Evolutionary conservation across 2,113 vertebrate species (phyloP), one percentile per base, ranked within the genome.

Genomic region (Antigone vipio): DNA sequence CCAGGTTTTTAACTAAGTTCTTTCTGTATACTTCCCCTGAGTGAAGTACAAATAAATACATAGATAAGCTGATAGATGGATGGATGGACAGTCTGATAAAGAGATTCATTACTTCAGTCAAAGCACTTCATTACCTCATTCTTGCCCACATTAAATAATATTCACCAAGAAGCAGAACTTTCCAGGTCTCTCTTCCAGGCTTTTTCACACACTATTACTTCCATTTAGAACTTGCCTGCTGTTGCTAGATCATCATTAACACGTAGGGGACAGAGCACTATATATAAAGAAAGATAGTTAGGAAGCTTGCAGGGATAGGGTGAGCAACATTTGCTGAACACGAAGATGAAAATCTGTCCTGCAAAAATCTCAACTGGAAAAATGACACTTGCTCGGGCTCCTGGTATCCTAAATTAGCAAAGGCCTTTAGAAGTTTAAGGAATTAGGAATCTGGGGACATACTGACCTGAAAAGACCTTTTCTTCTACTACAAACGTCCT

Each of bases 211-310:
- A 9, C 15, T 89, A 45, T 80, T 75, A 42, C 72, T 74, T 83
- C 38, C 38, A 86, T 60, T 86, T 89, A 74, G 72, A 89, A 83
- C 45, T 82, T 21, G 67, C 34, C 62, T 53, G 47, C 47, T 83
- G 72, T 58, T 93, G 52, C 42, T 83, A 74, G 77, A 83, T 95
- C 47, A 71, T 89, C 84, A 89, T 79, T 85, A 93, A 52, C 88
- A 83, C 62, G 20, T 9, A 83, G 30, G 47, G 60, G 67, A 86
- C 62, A 49, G 60, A 91, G 16, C 30, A 75, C 42, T 89, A 49
- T 52, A 47, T 83, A 71, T 55, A 91, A 91, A 78, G 64, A 40
- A 88, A n/a, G 77, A 50, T 64, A 71, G 52, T 32, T 60, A 7
- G 42, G 82, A 79, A 85, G 35, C 42, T 86, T 58, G 52, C 56